phyloP scores from a whole-genome alignment of 2,797 vertebrate species.

The Hafferia zeledoni region DNA sequence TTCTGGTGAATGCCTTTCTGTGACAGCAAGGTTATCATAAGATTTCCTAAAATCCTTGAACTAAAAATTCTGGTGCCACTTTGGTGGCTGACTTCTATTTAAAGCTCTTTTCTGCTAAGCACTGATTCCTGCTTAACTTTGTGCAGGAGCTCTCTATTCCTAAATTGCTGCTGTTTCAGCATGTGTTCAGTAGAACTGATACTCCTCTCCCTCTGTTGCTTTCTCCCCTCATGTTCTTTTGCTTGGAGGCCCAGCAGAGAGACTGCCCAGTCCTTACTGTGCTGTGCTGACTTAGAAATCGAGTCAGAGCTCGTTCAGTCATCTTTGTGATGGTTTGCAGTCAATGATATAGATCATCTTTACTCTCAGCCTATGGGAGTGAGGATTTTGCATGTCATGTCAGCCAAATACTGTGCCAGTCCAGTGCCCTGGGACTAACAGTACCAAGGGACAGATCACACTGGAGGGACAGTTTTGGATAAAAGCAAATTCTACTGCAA shows the following conservation, averaged over 20 bases:
- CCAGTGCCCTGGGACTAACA: background rate
- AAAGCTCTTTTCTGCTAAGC: background rate
- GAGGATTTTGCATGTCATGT: background rate
- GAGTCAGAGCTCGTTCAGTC: background rate
- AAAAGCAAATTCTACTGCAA: background rate
- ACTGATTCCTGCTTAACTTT: background rate
- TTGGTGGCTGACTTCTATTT: background rate
- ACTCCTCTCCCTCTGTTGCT: background rate
- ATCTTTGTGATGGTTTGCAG: background rate
- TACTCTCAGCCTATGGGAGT: background rate
- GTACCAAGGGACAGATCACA: background rate
- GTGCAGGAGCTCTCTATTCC: background rate
- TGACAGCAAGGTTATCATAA: background rate
- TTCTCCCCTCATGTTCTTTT: background rate
- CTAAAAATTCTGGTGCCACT: background rate
- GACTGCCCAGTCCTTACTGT: background rate
- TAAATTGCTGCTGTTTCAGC: fast-evolving
- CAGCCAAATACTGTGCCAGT: background rate
- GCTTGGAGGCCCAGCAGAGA: background rate
- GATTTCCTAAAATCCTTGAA: background rate
- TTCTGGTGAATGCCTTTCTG: background rate
- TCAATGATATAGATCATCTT: background rate
- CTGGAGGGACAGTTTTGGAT: background rate
- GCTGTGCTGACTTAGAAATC: fast-evolving
- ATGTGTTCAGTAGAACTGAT: background rate